Percentiles rank a stretch among this genome's conserved stretches.
phyloP scores from a whole-genome alignment of 2,797 vertebrate species.

The Myripristis jacobus region DNA sequence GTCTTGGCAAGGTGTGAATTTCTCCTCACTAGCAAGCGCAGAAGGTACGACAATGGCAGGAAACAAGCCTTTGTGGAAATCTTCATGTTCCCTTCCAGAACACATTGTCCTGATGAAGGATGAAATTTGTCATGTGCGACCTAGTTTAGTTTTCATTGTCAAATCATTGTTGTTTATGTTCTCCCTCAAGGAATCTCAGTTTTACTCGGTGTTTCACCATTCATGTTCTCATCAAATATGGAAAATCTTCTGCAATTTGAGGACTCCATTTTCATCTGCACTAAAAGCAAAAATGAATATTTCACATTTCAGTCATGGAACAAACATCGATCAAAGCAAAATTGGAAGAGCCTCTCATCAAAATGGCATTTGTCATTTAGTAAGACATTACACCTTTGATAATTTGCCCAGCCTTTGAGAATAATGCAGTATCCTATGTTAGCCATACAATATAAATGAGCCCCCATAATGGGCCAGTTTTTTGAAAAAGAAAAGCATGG shows the following conservation, averaged over 20 bases:
- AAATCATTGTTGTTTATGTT: neutral
- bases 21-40: neutral
- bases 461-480: slow-evolving; percentile 26
- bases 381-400: neutral
- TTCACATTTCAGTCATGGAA: slow-evolving; percentile 10
- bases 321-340: slow-evolving; percentile 31
- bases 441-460: neutral
- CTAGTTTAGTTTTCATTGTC: too few relatives aligned
- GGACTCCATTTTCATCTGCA: too few relatives aligned
- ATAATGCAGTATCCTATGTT: neutral
- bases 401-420: neutral
- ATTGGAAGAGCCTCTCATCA: neutral
- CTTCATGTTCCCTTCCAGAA: neutral
- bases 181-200: neutral
- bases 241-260: too few relatives aligned
- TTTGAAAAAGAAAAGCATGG: slow-evolving; percentile 18
- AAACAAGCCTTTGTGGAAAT: too few relatives aligned
- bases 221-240: too few relatives aligned
- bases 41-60: neutral
- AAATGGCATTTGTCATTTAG: neutral
- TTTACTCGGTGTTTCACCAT: too few relatives aligned
- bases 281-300: slow-evolving; percentile 16
- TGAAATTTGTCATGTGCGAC: neutral
- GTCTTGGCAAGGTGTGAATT: neutral
- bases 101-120: neutral